Conservation (phyloP, 1,140 invertebrate genomes). For the Drosophila punjabiensis region DNA sequence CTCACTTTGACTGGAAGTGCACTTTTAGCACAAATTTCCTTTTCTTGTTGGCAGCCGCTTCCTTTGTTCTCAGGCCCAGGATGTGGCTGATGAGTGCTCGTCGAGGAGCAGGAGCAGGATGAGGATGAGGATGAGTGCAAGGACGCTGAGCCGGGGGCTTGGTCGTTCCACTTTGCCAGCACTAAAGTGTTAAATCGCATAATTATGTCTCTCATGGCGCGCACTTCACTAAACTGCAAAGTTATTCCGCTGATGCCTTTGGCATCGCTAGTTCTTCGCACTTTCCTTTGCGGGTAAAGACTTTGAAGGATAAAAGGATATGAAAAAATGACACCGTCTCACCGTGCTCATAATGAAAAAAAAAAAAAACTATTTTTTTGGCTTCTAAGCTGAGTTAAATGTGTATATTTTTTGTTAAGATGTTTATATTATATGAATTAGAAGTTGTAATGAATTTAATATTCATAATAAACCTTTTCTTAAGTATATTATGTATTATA, state of each 20-base stretch:
- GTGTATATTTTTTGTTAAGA: neutral
- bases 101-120: conserved; percentile 13
- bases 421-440: neutral
- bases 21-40: conserved; percentile 77
- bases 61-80: conserved; percentile 65
- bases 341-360: neutral
- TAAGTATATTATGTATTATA: no score
- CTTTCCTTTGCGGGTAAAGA: conserved; percentile 11
- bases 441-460: no score
- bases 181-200: conserved; percentile 83
- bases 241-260: conserved; percentile 52
- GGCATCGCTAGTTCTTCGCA: conserved; percentile 42
- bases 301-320: neutral
- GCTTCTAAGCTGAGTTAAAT: neutral
- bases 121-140: neutral
- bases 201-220: conserved; percentile 80
- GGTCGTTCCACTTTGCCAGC: conserved; percentile 67
- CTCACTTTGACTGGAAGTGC: conserved; percentile 76
- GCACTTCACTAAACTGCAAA: conserved; percentile 81
- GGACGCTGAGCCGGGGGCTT: conserved; percentile 3
- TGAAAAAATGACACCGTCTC: neutral
- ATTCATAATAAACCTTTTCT: no score
- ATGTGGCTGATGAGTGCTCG: conserved; percentile 36
- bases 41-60: conserved; percentile 74
- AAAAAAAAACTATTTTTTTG: neutral